phyloP scores from a whole-genome alignment of 2,797 vertebrate genomes.

The Sebastiscus albofasciatus region DNA sequence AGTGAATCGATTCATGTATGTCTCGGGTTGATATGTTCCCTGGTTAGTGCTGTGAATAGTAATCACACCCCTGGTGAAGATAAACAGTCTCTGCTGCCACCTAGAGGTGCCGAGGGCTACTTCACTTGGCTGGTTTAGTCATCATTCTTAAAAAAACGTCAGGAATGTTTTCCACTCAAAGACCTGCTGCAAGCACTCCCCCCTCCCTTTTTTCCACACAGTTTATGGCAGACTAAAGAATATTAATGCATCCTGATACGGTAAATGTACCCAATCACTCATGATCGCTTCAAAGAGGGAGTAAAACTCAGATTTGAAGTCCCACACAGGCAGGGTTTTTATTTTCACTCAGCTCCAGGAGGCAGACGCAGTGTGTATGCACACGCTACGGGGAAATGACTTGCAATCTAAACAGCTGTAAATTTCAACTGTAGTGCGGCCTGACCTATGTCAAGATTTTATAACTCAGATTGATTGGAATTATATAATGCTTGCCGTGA shows the following conservation, averaged over 20 bases:
- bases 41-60: slow-evolving; percentile 64
- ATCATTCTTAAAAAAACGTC: slow-evolving; percentile 30
- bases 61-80: slow-evolving; percentile 43
- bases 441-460: slow-evolving; percentile 73
- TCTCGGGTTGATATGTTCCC: slow-evolving; percentile 54
- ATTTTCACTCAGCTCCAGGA: slow-evolving; percentile 38
- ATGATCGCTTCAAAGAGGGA: slow-evolving; percentile 34
- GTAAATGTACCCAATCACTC: slow-evolving; percentile 47
- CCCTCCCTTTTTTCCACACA: neutral
- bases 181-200: slow-evolving; percentile 15
- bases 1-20: slow-evolving; percentile 56
- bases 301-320: slow-evolving; percentile 50
- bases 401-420: slow-evolving; percentile 74
- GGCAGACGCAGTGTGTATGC: slow-evolving; percentile 44
- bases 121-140: neutral
- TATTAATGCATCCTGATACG: slow-evolving; percentile 34
- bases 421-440: slow-evolving; percentile 62
- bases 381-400: slow-evolving; percentile 54
- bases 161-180: slow-evolving; percentile 14
- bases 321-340: slow-evolving; percentile 31
- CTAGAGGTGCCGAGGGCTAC: slow-evolving; percentile 48
- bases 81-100: slow-evolving; percentile 78
- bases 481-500: slow-evolving; percentile 73
- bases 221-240: slow-evolving; percentile 41
- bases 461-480: slow-evolving; percentile 80